Evolutionary conservation across 2,113 vertebrate species (phyloP).

Genomic region (Trachemys scripta): DNA sequence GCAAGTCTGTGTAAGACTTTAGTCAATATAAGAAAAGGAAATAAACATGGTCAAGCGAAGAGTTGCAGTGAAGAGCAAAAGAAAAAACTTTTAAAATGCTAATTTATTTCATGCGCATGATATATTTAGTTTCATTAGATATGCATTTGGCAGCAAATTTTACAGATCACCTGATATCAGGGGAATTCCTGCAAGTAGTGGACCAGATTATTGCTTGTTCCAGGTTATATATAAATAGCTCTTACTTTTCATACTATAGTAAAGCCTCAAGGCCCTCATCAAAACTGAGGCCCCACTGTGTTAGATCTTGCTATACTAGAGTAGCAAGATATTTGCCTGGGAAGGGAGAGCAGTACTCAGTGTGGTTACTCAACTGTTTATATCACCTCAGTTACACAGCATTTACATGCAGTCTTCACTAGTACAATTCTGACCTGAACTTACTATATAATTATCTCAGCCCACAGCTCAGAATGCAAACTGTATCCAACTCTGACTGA

Average conservation of each 20-base stretch:
- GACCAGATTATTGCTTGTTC: not conserved
- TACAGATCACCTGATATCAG: not conserved
- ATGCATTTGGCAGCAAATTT: not conserved
- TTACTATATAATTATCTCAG: not conserved
- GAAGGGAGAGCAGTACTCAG: not conserved
- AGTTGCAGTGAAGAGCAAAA: not conserved
- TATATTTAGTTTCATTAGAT: not conserved
- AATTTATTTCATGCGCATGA: not conserved
- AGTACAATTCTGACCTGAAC: not conserved
- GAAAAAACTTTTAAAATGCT: not conserved
- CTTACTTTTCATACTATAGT: not conserved
- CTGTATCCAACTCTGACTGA: not conserved
- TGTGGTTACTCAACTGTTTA: not conserved
- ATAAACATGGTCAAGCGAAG: not conserved
- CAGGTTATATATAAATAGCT: not conserved
- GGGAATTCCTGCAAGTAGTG: not conserved
- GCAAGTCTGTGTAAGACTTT: not conserved
- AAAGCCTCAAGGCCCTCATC: not conserved
- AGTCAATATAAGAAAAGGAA: not conserved
- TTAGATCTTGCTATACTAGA: not conserved
- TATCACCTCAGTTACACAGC: not conserved
- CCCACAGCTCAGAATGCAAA: not conserved
- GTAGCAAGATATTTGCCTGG: not conserved
- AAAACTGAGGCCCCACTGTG: not conserved
- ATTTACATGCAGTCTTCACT: not conserved